Conservation (phyloP, 1,140 invertebrate species). For the Propsilocerus akamusi region DNA sequence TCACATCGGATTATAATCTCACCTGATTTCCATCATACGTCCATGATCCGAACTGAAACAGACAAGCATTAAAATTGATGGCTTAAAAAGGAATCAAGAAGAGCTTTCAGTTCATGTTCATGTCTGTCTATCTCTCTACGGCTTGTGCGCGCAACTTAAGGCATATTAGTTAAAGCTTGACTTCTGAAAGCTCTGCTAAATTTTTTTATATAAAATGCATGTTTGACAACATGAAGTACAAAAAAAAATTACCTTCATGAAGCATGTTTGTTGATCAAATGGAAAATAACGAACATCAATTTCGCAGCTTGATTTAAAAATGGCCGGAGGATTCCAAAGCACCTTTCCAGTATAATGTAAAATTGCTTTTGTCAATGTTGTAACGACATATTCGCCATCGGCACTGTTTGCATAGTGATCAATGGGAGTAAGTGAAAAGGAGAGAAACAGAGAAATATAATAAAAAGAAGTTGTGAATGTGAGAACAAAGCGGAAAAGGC, state of each 20-base stretch:
- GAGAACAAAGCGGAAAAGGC: background rate
- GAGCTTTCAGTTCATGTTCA: too few relatives aligned
- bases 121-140: too few relatives aligned
- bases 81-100: too few relatives aligned
- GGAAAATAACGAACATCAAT: constrained; percentile 93
- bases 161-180: too few relatives aligned
- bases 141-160: too few relatives aligned
- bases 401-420: constrained; percentile 37
- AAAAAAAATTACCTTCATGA: constrained; percentile 50
- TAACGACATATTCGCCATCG: constrained; percentile 94
- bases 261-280: constrained; percentile 91
- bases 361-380: constrained; percentile 94
- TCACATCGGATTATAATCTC: constrained; percentile 10
- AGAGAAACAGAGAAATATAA: background rate
- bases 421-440: background rate
- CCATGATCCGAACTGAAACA: constrained; percentile 76
- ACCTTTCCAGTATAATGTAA: constrained; percentile 77
- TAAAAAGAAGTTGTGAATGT: background rate
- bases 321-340: constrained; percentile 82
- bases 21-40: constrained; percentile 93
- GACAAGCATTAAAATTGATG: background rate
- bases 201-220: too few relatives aligned
- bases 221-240: background rate
- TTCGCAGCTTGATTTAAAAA: constrained; percentile 97
- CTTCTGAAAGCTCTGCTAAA: background rate